Percentiles rank a stretch among this genome's conserved stretches.
phyloP scores from a whole-genome alignment of 2,113 vertebrate genomes.

The Fregata magnificens region DNA sequence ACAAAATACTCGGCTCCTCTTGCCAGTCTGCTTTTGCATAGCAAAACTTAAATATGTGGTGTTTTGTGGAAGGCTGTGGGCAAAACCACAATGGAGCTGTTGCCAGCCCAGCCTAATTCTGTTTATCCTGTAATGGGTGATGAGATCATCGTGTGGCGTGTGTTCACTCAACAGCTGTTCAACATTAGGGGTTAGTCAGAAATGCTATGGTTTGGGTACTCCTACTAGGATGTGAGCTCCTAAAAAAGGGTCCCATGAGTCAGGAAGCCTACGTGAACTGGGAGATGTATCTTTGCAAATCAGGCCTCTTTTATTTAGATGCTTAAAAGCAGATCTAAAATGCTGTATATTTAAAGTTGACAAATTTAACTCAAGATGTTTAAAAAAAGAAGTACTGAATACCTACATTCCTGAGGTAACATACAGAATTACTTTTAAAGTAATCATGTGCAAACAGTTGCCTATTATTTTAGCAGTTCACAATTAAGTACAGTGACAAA shows the following conservation, averaged over 20 bases:
- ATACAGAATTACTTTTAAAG: background rate
- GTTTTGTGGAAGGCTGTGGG: slow-evolving; percentile 8
- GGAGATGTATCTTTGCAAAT: background rate
- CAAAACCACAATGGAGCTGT: slow-evolving; percentile 19
- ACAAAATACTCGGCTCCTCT: background rate
- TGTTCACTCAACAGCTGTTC: slow-evolving; percentile 46
- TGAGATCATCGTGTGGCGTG: slow-evolving; percentile 50
- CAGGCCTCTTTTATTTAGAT: background rate
- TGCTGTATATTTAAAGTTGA: background rate
- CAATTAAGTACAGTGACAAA: background rate
- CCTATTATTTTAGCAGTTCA: background rate
- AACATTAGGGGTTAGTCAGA: slow-evolving; percentile 32
- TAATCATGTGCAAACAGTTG: background rate
- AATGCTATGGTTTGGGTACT: background rate
- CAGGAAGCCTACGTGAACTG: background rate
- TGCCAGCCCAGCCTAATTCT: slow-evolving; percentile 19
- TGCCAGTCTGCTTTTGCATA: background rate
- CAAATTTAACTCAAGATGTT: background rate
- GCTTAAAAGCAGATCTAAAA: background rate
- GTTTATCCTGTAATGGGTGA: slow-evolving; percentile 43
- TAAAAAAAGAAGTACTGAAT: background rate
- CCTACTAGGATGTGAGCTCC: background rate
- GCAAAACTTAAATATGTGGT: background rate
- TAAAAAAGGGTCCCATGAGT: background rate
- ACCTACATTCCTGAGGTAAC: background rate